Evolutionary conservation across 2,797 vertebrate genomes (phyloP), one percentile per base, ranked within the genome.

Genomic region (Siniperca undulata): DNA sequence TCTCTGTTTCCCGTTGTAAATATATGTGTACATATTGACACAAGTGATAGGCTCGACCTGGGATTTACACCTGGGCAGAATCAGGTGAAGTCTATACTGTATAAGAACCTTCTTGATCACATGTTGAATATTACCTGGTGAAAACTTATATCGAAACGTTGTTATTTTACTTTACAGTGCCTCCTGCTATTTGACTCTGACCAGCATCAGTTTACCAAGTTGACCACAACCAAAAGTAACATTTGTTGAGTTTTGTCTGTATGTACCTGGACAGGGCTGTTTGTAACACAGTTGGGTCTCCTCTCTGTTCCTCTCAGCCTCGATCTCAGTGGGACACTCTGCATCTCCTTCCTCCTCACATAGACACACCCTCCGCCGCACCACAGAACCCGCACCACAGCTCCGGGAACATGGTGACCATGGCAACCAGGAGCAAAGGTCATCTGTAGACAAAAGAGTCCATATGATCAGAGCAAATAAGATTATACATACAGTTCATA

Each of bases 401-500:
- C 92, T 96, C 17, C 64, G 94, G 1, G 97, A 97, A 83, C 97
- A 98, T 0, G 85, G 65, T 1, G 96, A 95, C 97, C 97, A 98
- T 0, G 91, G 86, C 0, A 95, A 95, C 97, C 97, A 98, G 36
- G 94, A 96, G 85, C 96, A 97, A 80, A 96, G 90, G 85, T 97
- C 95, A 89, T 97, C 96, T 97, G 89, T 24, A 58, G 40, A 84
- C 8, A 19, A 48, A 10, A 19, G n/a, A 46, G 59, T 76, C 0
- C 69, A 46, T 20, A n/a, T 34, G 27, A 64, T 30, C 34, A 17
- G 27, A 60, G 56, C 9, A 27, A 70, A 34, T 16, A 46, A 40
- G 10, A 60, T n/a, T 42, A n/a, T 6, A 30, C 12, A 44, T 2
- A 17, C 17, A 38, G 11, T 59, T 46, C 0, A 53, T 67, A 22